These are phyloP conservation scores for Periophthalmus modestus DNA, from an alignment of 2,113 vertebrate genomes.

Conservation along the genomic window DNA sequence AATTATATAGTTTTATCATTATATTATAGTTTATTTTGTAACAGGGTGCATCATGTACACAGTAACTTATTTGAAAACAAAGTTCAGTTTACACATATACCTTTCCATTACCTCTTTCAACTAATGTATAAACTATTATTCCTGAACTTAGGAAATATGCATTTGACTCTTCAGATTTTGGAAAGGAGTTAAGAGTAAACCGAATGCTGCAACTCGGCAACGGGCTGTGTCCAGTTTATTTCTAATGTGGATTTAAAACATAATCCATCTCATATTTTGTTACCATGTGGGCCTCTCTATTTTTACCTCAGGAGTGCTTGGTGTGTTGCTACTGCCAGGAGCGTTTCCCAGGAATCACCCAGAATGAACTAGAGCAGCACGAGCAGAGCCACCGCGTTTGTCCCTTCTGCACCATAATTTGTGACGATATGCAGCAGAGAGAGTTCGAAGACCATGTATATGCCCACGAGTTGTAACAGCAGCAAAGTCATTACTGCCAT, in stretches of 20 bases:
- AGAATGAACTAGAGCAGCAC: constrained; percentile 65
- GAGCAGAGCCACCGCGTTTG: constrained; percentile 74
- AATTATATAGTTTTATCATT: not conserved
- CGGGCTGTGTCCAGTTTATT: constrained; percentile 50
- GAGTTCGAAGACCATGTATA: constrained; percentile 79
- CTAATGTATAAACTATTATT: not conserved
- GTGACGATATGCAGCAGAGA: constrained; percentile 70
- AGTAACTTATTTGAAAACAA: not conserved
- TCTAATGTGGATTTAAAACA: constrained; percentile 27
- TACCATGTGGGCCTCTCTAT: constrained; percentile 20
- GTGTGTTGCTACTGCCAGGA: constrained; percentile 72
- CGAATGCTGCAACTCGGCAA: not conserved
- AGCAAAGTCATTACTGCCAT: not conserved
- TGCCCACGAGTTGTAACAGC: constrained; percentile 57
- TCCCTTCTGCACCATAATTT: constrained; percentile 76
- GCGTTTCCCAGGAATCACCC: constrained; percentile 72
- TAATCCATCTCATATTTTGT: constrained; percentile 46
- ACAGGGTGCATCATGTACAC: not conserved
- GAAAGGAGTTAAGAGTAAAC: not conserved
- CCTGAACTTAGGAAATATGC: not conserved
- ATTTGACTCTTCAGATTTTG: not conserved
- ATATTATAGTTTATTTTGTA: not conserved
- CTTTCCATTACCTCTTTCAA: not conserved
- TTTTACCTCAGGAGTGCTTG: constrained; percentile 37
- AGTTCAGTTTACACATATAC: not conserved